These are phyloP conservation scores for Theonella swinhoei DNA, from an alignment of 37 sponge, comb jelly and placozoan genomes.

Conservation along the genomic window DNA sequence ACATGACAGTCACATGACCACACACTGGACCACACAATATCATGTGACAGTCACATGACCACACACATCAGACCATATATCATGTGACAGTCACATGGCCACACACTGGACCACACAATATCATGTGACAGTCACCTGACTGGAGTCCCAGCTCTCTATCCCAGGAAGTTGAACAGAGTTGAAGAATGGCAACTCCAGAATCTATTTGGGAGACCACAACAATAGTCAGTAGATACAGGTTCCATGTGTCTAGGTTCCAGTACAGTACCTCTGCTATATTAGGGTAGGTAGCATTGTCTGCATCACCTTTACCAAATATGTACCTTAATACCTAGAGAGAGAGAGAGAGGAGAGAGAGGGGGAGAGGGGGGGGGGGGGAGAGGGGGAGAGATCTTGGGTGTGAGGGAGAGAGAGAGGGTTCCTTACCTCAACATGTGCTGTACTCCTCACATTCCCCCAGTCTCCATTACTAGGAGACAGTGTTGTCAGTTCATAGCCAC, in stretches of 20 bases:
- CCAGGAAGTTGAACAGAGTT: slow-evolving; percentile 2
- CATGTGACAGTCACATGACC: no score
- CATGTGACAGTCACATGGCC: neutral
- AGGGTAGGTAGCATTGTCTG: neutral
- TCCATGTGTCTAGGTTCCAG: neutral
- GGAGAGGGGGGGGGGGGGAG: neutral
- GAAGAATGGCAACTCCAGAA: slow-evolving; percentile 42
- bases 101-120: no score
- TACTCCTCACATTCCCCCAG: neutral
- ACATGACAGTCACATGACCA: neutral
- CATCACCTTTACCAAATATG: neutral
- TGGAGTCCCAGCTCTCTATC: slow-evolving; percentile 1
- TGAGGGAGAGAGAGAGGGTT: neutral
- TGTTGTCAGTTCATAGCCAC: slow-evolving; percentile 51
- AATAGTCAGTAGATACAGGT: neutral
- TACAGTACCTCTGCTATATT: neutral
- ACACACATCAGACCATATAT: neutral
- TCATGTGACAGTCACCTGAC: slow-evolving; percentile 22
- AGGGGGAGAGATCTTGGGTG: no score
- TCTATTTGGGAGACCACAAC: neutral
- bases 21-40: no score
- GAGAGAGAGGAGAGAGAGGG: neutral
- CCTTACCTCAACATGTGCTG: slow-evolving; percentile 3
- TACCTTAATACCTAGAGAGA: neutral
- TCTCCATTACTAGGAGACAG: slow-evolving; percentile 30